Percentiles rank a stretch among this genome's conserved stretches.
Evolutionary conservation across 2,797 vertebrate species (phyloP).

Genomic region (Rhinichthys osculus): DNA sequence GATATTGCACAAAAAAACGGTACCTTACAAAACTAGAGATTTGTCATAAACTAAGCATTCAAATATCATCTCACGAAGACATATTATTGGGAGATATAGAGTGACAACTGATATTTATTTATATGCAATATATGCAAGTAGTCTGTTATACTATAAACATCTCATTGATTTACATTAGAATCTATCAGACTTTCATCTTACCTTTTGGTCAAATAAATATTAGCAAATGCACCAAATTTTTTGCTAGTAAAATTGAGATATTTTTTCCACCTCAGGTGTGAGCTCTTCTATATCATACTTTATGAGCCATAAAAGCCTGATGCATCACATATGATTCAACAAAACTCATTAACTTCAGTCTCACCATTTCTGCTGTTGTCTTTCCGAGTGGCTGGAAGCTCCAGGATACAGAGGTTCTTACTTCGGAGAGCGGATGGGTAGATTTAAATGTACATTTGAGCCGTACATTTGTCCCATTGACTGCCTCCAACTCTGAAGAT

Average conservation of each 20-base stretch:
- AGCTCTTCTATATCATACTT: background rate
- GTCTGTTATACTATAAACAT: background rate
- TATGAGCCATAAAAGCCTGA: background rate
- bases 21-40: background rate
- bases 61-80: background rate
- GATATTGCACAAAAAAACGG: too few species aligned
- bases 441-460: constrained; percentile 91
- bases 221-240: too few species aligned
- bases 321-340: background rate
- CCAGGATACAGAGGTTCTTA: constrained; percentile 81
- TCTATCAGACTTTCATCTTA: background rate
- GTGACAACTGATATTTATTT: background rate
- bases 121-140: background rate
- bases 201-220: background rate
- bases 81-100: background rate
- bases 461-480: constrained; percentile 85
- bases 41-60: background rate
- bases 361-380: constrained; percentile 79
- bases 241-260: background rate
- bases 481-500: constrained; percentile 75
- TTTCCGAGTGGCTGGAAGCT: constrained; percentile 80
- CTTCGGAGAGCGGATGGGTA: constrained; percentile 60
- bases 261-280: background rate
- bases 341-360: constrained; percentile 58
- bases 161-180: background rate